phyloP scores from a whole-genome alignment of 53 echinoderm and acorn worm species.

The Crossaster papposus region DNA sequence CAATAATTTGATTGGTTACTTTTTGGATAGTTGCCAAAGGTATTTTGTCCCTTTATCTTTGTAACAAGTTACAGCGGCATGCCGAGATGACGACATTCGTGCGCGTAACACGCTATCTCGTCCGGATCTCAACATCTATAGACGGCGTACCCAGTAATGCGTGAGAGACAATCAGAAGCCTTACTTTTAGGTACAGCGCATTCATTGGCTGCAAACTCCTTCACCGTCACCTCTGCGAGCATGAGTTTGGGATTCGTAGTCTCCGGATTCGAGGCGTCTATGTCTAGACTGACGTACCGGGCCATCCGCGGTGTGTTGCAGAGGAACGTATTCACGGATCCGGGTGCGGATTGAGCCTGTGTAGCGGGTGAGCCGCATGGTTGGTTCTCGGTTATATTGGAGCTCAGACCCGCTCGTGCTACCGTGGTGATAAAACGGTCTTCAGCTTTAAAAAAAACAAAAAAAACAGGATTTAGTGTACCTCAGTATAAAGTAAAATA shows the following conservation, averaged over 20 bases:
- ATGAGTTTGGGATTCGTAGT: background rate
- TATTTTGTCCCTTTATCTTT: too few species aligned
- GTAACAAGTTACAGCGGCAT: too few species aligned
- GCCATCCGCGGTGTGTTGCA: constrained; percentile 37
- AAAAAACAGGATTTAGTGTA: background rate
- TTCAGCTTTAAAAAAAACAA: background rate
- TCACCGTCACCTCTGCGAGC: constrained; percentile 1
- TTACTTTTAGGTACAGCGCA: background rate
- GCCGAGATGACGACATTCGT: too few species aligned
- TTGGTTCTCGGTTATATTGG: constrained; percentile 23
- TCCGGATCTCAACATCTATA: too few species aligned
- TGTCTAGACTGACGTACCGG: constrained; percentile 10
- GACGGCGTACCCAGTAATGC: too few species aligned
- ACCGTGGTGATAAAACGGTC: background rate
- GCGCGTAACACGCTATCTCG: too few species aligned
- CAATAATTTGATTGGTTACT: too few species aligned
- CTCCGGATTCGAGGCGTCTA: background rate
- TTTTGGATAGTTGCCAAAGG: too few species aligned
- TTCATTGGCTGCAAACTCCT: background rate
- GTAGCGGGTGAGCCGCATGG: constrained; percentile 38
- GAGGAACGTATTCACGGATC: background rate
- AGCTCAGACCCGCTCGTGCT: constrained; percentile 31
- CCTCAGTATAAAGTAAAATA: too few species aligned
- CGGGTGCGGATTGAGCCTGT: background rate
- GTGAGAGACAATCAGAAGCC: too few species aligned